phyloP scores from a whole-genome alignment of 2,113 vertebrate species.

The Platysteira castanea region DNA sequence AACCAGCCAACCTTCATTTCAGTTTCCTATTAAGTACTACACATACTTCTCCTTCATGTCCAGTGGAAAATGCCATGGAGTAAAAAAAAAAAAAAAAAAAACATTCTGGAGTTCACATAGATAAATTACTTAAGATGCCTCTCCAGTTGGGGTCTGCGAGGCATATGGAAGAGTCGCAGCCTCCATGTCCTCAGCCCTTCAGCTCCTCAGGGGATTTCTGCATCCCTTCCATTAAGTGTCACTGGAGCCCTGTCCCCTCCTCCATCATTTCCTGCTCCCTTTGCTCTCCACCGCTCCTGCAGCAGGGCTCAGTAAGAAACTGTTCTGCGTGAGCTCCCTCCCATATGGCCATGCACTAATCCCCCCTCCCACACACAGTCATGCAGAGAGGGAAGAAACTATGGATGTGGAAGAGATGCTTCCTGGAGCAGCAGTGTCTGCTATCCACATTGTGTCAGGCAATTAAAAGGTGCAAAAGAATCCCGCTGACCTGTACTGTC shows the following conservation, averaged over 20 bases:
- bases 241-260: not conserved
- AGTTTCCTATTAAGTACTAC: not conserved
- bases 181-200: not conserved
- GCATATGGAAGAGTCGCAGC: not conserved
- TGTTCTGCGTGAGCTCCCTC: not conserved
- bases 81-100: not conserved
- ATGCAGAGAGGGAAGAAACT: not conserved
- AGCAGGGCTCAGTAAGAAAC: not conserved
- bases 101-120: not conserved
- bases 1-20: not conserved
- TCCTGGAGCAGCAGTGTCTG: not conserved
- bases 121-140: not conserved
- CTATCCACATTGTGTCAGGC: not conserved
- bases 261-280: conserved; percentile 10
- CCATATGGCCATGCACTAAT: not conserved
- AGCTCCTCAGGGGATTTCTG: not conserved
- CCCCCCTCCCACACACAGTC: not conserved
- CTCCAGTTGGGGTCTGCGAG: not conserved
- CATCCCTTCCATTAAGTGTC: not conserved
- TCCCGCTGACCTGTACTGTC: not conserved
- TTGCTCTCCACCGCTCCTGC: not conserved
- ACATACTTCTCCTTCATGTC: not conserved
- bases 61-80: not conserved
- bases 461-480: not conserved
- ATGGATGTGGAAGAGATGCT: not conserved